phyloP scores from a whole-genome alignment of 2,888 invertebrate genomes.

The Meteorus colon region DNA sequence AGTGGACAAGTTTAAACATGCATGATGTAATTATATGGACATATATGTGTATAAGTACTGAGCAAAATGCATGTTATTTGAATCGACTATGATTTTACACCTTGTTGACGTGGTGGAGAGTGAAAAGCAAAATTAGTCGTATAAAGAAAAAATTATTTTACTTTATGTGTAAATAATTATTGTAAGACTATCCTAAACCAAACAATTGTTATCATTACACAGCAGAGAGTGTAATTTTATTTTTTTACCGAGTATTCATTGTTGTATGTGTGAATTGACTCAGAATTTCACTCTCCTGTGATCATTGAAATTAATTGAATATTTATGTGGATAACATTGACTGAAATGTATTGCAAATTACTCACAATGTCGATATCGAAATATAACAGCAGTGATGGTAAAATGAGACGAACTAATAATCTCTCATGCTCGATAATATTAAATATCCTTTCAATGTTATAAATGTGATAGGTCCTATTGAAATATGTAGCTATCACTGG shows the following conservation, averaged over 20 bases:
- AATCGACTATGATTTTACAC: background rate
- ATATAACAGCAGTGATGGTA: background rate
- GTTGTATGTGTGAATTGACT: too few relatives aligned
- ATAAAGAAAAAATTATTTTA: too few relatives aligned
- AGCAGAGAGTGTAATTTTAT: too few relatives aligned
- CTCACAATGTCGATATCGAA: background rate
- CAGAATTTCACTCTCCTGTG: too few relatives aligned
- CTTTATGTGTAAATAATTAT: too few relatives aligned
- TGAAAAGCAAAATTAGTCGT: too few relatives aligned
- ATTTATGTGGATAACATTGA: background rate
- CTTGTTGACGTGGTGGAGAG: too few relatives aligned
- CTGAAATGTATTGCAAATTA: background rate
- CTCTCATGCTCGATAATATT: background rate
- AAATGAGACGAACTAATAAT: background rate
- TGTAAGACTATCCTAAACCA: too few relatives aligned
- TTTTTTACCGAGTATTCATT: too few relatives aligned
- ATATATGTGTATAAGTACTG: background rate
- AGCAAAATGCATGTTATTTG: background rate
- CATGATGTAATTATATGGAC: background rate
- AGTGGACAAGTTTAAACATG: constrained; percentile 1
- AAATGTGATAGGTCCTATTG: background rate
- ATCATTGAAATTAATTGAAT: background rate
- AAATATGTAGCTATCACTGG: background rate
- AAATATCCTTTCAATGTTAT: background rate
- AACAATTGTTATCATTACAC: too few relatives aligned